These are phyloP conservation scores for Xylota segnis DNA, from an alignment of 2,888 invertebrate genomes.

Conservation along the genomic window DNA sequence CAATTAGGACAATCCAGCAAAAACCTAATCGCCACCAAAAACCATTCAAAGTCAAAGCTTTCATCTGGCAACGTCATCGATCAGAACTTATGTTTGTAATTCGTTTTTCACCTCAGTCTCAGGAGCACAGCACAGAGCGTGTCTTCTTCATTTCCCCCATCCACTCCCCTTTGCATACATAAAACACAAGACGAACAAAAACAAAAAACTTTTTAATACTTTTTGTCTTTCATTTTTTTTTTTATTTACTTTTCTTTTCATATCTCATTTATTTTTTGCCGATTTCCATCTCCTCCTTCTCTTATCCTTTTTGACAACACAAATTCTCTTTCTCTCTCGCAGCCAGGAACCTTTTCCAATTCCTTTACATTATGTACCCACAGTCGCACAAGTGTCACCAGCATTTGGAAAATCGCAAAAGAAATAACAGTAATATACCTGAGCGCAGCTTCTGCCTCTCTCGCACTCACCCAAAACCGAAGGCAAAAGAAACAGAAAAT, in stretches of 20 bases:
- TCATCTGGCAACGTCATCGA: conserved; percentile 60
- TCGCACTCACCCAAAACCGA: conserved; percentile 54
- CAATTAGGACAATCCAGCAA: neutral
- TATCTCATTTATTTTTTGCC: conserved; percentile 48
- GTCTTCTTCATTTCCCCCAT: conserved; percentile 23
- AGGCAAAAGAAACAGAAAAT: conserved; percentile 23
- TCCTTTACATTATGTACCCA: conserved; percentile 76
- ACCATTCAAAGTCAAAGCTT: neutral
- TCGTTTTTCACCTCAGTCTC: conserved; percentile 46
- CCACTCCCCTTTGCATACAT: conserved; percentile 15
- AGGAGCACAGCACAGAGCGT: neutral
- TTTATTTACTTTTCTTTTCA: conserved; percentile 59
- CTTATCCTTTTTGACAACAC: conserved; percentile 7
- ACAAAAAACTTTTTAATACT: conserved; percentile 58
- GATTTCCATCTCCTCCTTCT: conserved; percentile 43
- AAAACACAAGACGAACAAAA: conserved; percentile 25
- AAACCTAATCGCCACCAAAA: neutral
- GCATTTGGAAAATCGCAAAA: conserved; percentile 65
- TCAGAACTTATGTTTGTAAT: conserved; percentile 46
- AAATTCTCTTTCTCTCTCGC: conserved; percentile 51
- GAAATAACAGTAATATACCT: conserved; percentile 76
- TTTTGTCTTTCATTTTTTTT: conserved; percentile 68
- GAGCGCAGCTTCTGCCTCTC: conserved; percentile 70
- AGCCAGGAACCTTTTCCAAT: conserved; percentile 51
- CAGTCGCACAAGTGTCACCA: conserved; percentile 76